Base-by-base conservation (phyloP, 2,797 vertebrate genomes). In the Argya squamiceps region DNA sequence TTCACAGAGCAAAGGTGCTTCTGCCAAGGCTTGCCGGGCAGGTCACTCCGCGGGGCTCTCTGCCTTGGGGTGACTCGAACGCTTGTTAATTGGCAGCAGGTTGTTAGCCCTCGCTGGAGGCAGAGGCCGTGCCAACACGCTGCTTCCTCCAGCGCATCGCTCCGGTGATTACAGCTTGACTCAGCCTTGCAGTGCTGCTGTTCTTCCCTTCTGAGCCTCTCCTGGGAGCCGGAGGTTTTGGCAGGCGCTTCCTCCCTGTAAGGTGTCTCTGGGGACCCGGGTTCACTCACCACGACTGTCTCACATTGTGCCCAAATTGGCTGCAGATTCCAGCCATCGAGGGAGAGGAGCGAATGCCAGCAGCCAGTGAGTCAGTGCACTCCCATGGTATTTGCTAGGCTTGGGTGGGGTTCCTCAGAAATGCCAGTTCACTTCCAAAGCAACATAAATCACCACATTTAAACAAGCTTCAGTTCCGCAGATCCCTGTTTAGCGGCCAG, bases 361-460 rank as follows among this genome's bases (percentile, higher is more conserved):
- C 69, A 71, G 46, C 19, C 89, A 19, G 55, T 92, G 96, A 97
- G 73, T 96, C 96, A 94, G 53, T 27, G 18, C 2, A 0, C 87
- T 74, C 56, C 34, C 62, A 36, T 4, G n/a, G 71, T 84, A 69
- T 92, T 67, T 67, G 77, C 70, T 62, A 10, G 82, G 80, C 87
- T 80, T 85, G 96, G 96, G 95, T 86, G 93, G 89, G 91, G 96
- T 78, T 93, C 84, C 64, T 89, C 65, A 59, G 82, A 93, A 93
- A 79, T 78, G 92, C 92, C 95, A 85, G 69, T 75, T 91, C 47
- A 8, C 74, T 89, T 95, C 91, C 89, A 93, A 69, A 86, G 76
- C 50, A 70, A 4, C 69, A 56, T 89, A 83, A 96, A 94, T 91
- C 93, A 89, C 78, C 5, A 4, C 7, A 4, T 67, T 88, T 52